Evolutionary conservation across 2,113 vertebrate species (phyloP).

Genomic region (Microcebus ravelobensis): DNA sequence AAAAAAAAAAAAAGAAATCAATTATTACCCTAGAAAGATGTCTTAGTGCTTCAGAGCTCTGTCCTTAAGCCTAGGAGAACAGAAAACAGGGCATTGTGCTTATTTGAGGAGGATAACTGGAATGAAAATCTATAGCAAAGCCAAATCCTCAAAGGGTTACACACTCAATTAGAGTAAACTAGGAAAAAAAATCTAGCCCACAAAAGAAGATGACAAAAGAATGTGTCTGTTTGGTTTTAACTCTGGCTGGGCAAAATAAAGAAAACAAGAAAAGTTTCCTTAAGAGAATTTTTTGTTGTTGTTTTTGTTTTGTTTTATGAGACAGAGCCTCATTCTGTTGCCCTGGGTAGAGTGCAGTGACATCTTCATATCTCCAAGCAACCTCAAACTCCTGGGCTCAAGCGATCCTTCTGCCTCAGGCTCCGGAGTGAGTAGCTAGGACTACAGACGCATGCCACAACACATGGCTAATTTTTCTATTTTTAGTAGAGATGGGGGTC

Average conservation of each 20-base stretch:
- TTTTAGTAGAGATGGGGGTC: neutral
- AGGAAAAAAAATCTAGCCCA: neutral
- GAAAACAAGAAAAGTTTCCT: neutral
- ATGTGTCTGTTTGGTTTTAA: neutral
- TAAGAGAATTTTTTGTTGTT: no score
- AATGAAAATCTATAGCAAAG: neutral
- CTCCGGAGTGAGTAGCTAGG: neutral
- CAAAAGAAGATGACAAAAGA: neutral
- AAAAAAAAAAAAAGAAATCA: neutral
- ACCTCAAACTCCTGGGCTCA: neutral
- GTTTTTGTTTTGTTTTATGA: no score
- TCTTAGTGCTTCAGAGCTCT: neutral
- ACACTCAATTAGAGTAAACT: neutral
- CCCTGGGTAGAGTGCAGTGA: neutral
- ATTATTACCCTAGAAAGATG: constrained; percentile 2
- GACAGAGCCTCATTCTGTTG: no score
- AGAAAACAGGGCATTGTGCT: neutral
- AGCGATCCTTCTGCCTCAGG: neutral
- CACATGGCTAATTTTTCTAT: neutral
- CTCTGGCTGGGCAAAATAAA: neutral
- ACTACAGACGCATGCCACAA: neutral
- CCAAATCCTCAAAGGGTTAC: neutral
- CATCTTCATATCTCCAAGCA: neutral
- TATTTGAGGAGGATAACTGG: neutral
- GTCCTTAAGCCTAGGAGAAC: neutral